These are phyloP conservation scores for Lepidiolamprologus cunningtoni DNA, from an alignment of 2,113 vertebrate species.

Conservation along the genomic window DNA sequence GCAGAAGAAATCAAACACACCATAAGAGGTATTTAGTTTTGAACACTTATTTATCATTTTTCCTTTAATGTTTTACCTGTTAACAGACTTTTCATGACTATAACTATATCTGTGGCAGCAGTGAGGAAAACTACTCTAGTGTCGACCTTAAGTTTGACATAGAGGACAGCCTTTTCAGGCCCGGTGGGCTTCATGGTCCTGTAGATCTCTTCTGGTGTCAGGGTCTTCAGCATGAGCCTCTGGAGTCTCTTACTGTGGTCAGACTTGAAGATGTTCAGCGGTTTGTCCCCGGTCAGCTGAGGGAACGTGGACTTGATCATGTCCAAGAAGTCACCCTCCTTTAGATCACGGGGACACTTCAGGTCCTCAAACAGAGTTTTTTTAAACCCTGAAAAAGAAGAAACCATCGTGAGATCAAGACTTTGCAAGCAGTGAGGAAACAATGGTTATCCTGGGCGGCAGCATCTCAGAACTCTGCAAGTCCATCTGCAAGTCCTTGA, in stretches of 20 bases:
- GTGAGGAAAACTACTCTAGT: background rate
- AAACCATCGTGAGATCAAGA: background rate
- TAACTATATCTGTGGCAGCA: background rate
- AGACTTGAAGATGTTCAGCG: background rate
- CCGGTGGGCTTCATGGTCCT: background rate
- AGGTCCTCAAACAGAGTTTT: background rate
- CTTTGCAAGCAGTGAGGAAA: background rate
- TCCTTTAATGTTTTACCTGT: background rate
- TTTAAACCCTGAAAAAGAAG: background rate
- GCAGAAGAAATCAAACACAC: background rate
- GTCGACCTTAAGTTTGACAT: background rate
- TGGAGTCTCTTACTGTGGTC: background rate
- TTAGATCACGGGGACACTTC: background rate
- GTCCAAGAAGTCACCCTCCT: slow-evolving; percentile 8
- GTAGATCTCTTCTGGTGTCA: slow-evolving; percentile 2
- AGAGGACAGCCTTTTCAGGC: background rate
- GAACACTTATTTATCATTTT: background rate
- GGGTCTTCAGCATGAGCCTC: background rate
- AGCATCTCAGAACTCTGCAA: background rate
- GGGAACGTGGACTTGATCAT: slow-evolving; percentile 19
- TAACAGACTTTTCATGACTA: background rate
- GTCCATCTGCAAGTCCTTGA: background rate
- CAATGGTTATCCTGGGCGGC: background rate
- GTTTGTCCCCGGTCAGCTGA: background rate
- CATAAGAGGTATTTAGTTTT: background rate